These are phyloP conservation scores for Macrochelys suwanniensis DNA, from an alignment of 2,797 vertebrate species.

Conservation along the genomic window DNA sequence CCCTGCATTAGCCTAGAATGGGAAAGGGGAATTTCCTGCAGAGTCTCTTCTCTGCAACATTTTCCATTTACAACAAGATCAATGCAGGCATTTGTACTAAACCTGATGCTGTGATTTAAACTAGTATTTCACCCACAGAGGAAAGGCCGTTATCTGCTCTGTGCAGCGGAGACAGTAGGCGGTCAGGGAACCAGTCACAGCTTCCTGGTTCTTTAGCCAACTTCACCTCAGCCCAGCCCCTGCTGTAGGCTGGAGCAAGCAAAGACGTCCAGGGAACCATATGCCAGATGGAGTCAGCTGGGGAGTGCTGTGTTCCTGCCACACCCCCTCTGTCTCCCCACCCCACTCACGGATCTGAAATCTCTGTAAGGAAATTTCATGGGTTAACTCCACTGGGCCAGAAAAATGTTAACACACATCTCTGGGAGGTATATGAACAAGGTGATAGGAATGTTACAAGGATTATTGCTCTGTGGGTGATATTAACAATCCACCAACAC, in stretches of 20 bases:
- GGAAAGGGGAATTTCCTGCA: not conserved
- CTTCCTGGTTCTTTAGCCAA: not conserved
- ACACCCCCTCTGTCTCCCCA: not conserved
- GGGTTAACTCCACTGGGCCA: not conserved
- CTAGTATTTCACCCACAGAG: not conserved
- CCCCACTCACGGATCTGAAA: not conserved
- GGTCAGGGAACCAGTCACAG: not conserved
- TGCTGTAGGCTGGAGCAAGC: not conserved
- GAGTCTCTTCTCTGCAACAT: not conserved
- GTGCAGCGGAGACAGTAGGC: not conserved
- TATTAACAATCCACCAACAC: not conserved
- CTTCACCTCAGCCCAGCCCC: not conserved
- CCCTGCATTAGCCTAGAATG: not conserved
- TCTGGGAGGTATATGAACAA: not conserved
- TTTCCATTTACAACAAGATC: not conserved
- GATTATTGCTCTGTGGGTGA: not conserved
- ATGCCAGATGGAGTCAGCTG: not conserved
- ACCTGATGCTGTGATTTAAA: not conserved
- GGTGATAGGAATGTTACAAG: rapidly evolving
- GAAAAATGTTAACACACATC: rapidly evolving
- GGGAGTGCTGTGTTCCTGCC: not conserved
- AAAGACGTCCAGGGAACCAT: not conserved
- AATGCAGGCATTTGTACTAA: not conserved
- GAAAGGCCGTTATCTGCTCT: not conserved
- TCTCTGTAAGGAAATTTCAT: not conserved